These are phyloP conservation scores for Columbina picui DNA, from an alignment of 2,113 vertebrate genomes.

Conservation along the genomic window DNA sequence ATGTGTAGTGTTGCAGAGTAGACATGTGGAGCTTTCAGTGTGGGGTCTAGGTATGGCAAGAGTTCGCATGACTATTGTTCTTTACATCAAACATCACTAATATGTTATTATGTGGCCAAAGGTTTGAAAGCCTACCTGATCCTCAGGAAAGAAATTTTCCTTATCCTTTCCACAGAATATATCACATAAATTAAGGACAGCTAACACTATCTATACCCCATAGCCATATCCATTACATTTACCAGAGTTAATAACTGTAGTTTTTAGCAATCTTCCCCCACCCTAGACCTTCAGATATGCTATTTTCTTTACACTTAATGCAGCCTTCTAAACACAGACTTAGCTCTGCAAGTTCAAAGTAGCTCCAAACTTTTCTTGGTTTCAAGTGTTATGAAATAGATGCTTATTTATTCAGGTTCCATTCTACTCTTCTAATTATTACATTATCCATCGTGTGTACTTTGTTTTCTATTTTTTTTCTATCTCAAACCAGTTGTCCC, in stretches of 20 bases:
- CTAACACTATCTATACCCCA: not conserved
- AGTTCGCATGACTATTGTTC: not conserved
- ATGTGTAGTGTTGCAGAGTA: not conserved
- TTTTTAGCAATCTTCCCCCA: not conserved
- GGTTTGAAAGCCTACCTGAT: not conserved
- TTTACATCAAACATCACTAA: not conserved
- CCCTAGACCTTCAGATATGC: not conserved
- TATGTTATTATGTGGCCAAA: not conserved
- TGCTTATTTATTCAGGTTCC: not conserved
- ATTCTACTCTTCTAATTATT: not conserved
- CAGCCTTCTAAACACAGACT: not conserved
- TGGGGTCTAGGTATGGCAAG: not conserved
- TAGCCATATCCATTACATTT: not conserved
- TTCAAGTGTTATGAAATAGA: not conserved
- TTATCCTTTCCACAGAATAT: not conserved
- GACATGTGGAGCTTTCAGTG: not conserved
- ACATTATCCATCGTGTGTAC: not conserved
- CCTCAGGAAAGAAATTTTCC: not conserved
- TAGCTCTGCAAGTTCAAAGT: not conserved
- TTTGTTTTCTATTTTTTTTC: not conserved
- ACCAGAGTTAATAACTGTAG: not conserved
- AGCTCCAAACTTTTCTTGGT: not conserved
- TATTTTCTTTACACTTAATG: not conserved
- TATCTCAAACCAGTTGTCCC: not conserved
- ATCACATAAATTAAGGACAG: not conserved